Percentiles rank a stretch among this genome's conserved stretches.
These are phyloP conservation scores for Mantis religiosa DNA, from an alignment of 2,888 invertebrate genomes.

Conservation along the genomic window DNA sequence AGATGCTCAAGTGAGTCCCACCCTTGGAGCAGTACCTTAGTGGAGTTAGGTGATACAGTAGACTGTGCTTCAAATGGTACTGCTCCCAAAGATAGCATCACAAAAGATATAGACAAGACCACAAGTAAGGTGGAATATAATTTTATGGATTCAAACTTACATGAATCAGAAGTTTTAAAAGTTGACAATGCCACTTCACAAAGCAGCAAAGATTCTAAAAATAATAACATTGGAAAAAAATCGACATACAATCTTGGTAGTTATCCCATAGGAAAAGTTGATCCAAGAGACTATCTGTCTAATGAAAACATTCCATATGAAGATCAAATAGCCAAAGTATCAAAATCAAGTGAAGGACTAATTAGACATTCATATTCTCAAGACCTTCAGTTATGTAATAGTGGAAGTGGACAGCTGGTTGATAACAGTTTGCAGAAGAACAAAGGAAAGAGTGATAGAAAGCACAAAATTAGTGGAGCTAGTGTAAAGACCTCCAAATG, in stretches of 20 bases:
- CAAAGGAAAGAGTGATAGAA: not conserved
- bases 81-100: not conserved
- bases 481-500: constrained; percentile 7
- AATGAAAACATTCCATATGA: constrained; percentile 12
- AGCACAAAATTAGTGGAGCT: not conserved
- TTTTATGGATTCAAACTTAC: constrained; percentile 21
- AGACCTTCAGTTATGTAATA: constrained; percentile 21
- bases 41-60: constrained; percentile 7
- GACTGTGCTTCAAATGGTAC: not conserved
- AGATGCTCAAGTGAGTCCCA: constrained; percentile 4
- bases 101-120: not conserved
- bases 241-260: not conserved
- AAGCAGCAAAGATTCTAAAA: constrained; percentile 19
- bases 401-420: constrained; percentile 4
- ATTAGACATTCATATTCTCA: constrained; percentile 23
- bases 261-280: constrained; percentile 19
- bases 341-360: constrained; percentile 19
- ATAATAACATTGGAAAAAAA: constrained; percentile 16
- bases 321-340: not conserved
- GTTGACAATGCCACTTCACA: constrained; percentile 12
- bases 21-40: constrained; percentile 14
- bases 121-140: constrained; percentile 25
- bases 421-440: constrained; percentile 13
- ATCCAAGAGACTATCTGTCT: constrained; percentile 18
- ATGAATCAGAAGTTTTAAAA: not conserved